phyloP scores from a whole-genome alignment of 1,140 invertebrate genomes.

The Acyrthosiphon pisum region DNA sequence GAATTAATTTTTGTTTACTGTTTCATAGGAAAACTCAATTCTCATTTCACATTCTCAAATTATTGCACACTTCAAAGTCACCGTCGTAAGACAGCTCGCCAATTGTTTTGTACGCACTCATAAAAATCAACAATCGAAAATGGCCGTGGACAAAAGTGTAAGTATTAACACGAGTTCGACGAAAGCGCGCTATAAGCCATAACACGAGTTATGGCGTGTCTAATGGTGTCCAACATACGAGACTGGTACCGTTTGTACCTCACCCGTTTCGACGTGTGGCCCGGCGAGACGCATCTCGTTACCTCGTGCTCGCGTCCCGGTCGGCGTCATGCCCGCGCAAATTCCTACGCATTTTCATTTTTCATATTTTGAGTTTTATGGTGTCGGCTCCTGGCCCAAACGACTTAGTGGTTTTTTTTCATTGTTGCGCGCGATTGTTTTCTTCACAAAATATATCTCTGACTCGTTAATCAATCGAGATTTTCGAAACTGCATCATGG shows the following conservation, averaged over 20 bases:
- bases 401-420: neutral
- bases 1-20: too few relatives aligned
- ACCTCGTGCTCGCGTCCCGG: neutral
- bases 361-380: neutral
- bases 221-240: neutral
- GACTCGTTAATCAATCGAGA: neutral
- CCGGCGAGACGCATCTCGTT: neutral
- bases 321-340: neutral
- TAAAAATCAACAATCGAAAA: neutral
- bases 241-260: neutral
- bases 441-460: neutral
- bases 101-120: too few relatives aligned
- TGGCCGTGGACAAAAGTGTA: slow-evolving; percentile 27
- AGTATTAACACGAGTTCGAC: neutral
- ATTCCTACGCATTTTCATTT: neutral
- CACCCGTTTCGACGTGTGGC: neutral
- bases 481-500: neutral
- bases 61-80: too few relatives aligned
- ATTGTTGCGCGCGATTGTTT: neutral
- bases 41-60: too few relatives aligned
- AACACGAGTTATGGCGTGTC: neutral
- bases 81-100: too few relatives aligned
- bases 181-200: neutral
- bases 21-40: neutral
- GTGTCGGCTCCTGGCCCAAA: neutral